Conservation (phyloP, 1,140 invertebrate genomes). For the Saccostrea glomerata region DNA sequence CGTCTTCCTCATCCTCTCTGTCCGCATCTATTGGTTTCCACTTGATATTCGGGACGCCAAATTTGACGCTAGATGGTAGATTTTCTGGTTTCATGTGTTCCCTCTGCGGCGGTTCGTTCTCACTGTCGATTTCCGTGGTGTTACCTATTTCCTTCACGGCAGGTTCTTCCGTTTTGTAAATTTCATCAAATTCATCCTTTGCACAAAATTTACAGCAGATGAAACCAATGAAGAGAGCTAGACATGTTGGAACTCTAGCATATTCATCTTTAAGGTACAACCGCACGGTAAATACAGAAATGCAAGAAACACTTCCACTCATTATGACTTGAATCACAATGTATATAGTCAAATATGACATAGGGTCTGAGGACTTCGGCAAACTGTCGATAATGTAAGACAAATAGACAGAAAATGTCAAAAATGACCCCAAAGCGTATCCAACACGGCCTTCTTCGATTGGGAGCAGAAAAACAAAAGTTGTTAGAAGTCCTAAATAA, state of each 20-base stretch:
- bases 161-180: background rate
- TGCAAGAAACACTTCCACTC: conserved; percentile 30
- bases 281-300: conserved; percentile 53
- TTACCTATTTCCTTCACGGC: background rate
- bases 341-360: conserved; percentile 51
- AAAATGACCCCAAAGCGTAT: conserved; percentile 51
- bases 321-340: conserved; percentile 49
- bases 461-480: conserved; percentile 52
- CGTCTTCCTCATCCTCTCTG: conserved; percentile 12
- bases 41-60: conserved; percentile 53
- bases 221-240: conserved; percentile 42
- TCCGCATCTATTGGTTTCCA: conserved; percentile 40
- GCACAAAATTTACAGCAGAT: conserved; percentile 51
- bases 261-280: conserved; percentile 48
- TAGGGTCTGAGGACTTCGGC: conserved; percentile 49
- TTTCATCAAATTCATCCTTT: conserved; percentile 24
- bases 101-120: background rate
- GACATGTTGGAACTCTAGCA: conserved; percentile 31
- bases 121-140: background rate
- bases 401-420: conserved; percentile 55
- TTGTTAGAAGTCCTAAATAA: conserved; percentile 46
- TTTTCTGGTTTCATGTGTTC: background rate
- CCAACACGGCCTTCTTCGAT: conserved; percentile 51
- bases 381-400: conserved; percentile 48
- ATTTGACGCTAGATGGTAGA: conserved; percentile 46